A percentile compares a stretch with the other conserved stretches of the same genome.
phyloP scores from a whole-genome alignment of 2,888 invertebrate genomes.

The Oxystoma pomonae region DNA sequence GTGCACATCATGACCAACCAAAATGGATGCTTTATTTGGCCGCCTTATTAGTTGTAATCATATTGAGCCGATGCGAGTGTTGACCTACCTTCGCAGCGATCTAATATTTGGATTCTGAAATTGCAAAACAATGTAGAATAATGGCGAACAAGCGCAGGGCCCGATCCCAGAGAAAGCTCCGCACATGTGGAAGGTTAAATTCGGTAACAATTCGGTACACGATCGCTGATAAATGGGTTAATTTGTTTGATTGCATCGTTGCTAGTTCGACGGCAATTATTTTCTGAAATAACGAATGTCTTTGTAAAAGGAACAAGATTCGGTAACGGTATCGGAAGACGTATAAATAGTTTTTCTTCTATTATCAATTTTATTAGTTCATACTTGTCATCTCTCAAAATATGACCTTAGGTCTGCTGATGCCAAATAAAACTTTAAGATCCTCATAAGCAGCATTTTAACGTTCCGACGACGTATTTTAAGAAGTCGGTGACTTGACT shows the following conservation, averaged over 20 bases:
- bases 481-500: no score
- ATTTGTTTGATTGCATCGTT: background rate
- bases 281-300: background rate
- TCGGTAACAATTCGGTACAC: background rate
- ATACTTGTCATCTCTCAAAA: no score
- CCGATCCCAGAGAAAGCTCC: background rate
- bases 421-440: no score
- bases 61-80: no score
- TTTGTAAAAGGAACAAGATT: background rate
- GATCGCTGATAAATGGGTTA: background rate
- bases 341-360: no score
- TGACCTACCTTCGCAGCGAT: conserved; percentile 9
- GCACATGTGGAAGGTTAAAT: background rate
- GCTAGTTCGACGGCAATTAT: background rate
- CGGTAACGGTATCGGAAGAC: background rate
- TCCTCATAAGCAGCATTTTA: no score
- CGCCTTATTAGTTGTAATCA: no score
- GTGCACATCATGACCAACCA: no score
- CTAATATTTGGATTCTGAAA: conserved; percentile 23
- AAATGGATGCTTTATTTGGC: no score
- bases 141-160: background rate
- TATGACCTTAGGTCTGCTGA: no score
- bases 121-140: conserved; percentile 19
- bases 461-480: no score
- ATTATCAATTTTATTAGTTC: no score